These are phyloP conservation scores for Brachyptera risi DNA, from an alignment of 2,888 invertebrate species.

Conservation along the genomic window DNA sequence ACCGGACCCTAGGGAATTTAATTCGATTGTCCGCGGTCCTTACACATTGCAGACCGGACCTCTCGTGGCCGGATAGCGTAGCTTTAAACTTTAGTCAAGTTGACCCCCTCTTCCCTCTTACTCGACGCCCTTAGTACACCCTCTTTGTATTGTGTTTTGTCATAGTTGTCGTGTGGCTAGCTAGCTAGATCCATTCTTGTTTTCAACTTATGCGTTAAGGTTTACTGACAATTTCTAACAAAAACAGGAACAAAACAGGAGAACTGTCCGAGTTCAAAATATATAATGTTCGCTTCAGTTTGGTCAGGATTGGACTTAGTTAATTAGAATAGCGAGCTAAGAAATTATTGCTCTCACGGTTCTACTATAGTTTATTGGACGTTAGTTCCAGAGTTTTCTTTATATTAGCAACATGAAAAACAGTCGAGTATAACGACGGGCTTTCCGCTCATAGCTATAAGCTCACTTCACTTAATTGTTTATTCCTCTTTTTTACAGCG, in stretches of 20 bases:
- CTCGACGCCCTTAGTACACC: neutral
- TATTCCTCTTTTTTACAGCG: neutral
- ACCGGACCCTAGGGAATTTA: slow-evolving; percentile 31
- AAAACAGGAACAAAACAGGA: neutral
- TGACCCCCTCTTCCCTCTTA: neutral
- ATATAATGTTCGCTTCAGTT: neutral
- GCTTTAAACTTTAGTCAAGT: slow-evolving; percentile 20
- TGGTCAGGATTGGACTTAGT: slow-evolving; percentile 16
- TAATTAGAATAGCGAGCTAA: slow-evolving; percentile 17
- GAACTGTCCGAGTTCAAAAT: neutral
- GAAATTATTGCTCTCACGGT: slow-evolving; percentile 11
- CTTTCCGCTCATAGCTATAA: neutral
- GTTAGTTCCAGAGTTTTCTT: neutral
- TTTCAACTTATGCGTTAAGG: slow-evolving; percentile 1
- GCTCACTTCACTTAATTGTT: slow-evolving; percentile 5
- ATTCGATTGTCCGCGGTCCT: slow-evolving; percentile 30
- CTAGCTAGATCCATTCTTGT: slow-evolving; percentile 20
- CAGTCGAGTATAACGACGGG: neutral
- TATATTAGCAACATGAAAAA: neutral
- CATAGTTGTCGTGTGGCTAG: slow-evolving; percentile 7
- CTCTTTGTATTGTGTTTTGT: slow-evolving; percentile 16
- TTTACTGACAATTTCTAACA: slow-evolving; percentile 2
- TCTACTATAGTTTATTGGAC: neutral
- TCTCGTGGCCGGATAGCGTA: neutral
- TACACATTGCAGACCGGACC: slow-evolving; percentile 12